A percentile compares a stretch with the other conserved stretches of the same genome.
Conservation (phyloP, 2,797 vertebrate genomes). For the Sciurus carolinensis region DNA sequence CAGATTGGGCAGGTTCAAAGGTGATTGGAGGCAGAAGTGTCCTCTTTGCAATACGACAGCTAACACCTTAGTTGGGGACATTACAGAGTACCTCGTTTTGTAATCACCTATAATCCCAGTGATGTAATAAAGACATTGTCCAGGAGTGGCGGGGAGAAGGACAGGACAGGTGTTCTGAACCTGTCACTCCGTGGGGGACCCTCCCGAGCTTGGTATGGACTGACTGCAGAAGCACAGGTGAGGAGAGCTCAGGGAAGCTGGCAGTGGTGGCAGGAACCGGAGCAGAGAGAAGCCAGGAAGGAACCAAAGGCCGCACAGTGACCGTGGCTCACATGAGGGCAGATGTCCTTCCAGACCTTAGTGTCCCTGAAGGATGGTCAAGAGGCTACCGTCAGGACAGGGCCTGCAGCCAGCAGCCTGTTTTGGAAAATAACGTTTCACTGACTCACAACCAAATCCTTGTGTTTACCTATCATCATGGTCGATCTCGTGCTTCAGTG, state of each 20-base stretch:
- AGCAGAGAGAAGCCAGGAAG: not conserved
- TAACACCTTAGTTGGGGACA: not conserved
- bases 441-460: not conserved
- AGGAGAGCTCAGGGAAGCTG: not conserved
- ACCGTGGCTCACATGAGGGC: rapidly evolving
- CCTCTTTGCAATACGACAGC: not conserved
- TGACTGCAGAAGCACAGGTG: not conserved
- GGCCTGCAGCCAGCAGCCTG: not conserved
- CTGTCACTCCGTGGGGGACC: not conserved
- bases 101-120: not conserved
- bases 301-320: not conserved
- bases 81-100: not conserved
- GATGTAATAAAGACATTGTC: not conserved
- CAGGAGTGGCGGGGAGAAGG: not conserved
- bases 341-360: not conserved
- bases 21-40: rapidly evolving
- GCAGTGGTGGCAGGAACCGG: not conserved
- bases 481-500: not conserved
- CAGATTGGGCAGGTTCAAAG: not conserved
- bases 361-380: not conserved
- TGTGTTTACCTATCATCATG: not conserved
- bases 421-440: not conserved
- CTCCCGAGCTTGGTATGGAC: no score
- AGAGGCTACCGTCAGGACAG: not conserved
- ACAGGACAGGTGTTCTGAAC: not conserved